These are phyloP conservation scores for Cataglyphis livida DNA, from an alignment of 2,888 invertebrate genomes.

Conservation along the genomic window DNA sequence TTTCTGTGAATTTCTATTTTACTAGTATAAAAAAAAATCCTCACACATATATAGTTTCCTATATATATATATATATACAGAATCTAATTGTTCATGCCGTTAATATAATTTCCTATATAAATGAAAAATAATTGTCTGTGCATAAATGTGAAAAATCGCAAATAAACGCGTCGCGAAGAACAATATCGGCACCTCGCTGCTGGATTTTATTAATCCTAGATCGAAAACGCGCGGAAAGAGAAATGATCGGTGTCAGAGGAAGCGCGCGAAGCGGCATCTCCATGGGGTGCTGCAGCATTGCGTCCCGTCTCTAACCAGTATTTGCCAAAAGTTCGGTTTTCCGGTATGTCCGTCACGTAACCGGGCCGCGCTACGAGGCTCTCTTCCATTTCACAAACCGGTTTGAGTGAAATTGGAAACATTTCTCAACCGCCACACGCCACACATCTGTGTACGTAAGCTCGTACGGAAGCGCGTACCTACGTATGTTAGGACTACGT, in stretches of 20 bases:
- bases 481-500: slow-evolving; percentile 5
- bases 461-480: background rate
- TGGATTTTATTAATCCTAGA: slow-evolving; percentile 81
- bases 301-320: slow-evolving; percentile 69
- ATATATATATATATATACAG: too few species aligned
- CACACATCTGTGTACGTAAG: slow-evolving; percentile 37
- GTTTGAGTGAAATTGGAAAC: slow-evolving; percentile 85
- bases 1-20: background rate
- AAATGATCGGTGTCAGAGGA: slow-evolving; percentile 56
- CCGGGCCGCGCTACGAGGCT: slow-evolving; percentile 69
- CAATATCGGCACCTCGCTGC: slow-evolving; percentile 50
- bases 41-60: background rate
- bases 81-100: background rate
- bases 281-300: slow-evolving; percentile 53
- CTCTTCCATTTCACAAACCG: slow-evolving; percentile 78
- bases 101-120: slow-evolving; percentile 9
- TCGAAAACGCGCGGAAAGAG: slow-evolving; percentile 68
- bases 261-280: background rate
- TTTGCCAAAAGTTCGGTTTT: slow-evolving; percentile 75
- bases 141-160: background rate
- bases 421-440: slow-evolving; percentile 80
- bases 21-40: background rate
- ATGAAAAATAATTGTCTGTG: background rate
- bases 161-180: background rate
- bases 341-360: slow-evolving; percentile 84